These are phyloP conservation scores for Aphelenchoides avenae DNA, from an alignment of 1,140 invertebrate genomes.

Conservation along the genomic window DNA sequence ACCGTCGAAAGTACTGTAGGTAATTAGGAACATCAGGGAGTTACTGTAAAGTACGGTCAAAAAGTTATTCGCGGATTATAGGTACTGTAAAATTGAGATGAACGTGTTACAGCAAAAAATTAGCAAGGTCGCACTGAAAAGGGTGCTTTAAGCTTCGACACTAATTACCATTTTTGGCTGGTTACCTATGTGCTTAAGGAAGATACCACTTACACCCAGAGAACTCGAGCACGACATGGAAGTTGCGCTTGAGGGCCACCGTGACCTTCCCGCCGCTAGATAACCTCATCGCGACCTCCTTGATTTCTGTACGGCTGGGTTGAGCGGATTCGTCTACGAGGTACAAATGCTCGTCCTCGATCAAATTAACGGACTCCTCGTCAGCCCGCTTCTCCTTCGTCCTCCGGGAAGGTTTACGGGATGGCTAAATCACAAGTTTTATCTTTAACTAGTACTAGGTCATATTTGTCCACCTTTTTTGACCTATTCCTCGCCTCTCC, in stretches of 20 bases:
- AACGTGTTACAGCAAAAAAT: no score
- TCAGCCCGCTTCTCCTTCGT: constrained; percentile 27
- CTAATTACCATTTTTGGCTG: no score
- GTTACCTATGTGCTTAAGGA: no score
- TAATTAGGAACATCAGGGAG: no score
- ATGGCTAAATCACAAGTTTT: constrained; percentile 5
- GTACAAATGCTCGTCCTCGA: constrained; percentile 6
- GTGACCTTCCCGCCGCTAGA: constrained; percentile 8
- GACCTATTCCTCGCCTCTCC: neutral
- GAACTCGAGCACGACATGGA: constrained; percentile 19
- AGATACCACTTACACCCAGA: neutral
- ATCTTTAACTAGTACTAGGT: neutral
- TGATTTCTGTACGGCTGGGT: constrained; percentile 13
- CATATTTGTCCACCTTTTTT: constrained; percentile 1
- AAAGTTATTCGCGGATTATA: no score
- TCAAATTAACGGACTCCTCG: constrained; percentile 24
- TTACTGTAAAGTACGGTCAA: no score
- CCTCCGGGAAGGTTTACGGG: constrained; percentile 10
- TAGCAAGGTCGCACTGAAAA: no score
- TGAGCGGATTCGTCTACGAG: constrained; percentile 11
- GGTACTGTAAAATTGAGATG: no score
- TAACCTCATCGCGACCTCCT: constrained; percentile 14
- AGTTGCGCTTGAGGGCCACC: constrained; percentile 29
- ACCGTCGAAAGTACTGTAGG: constrained; percentile 1
- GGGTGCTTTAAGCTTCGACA: no score